A percentile compares a stretch with the other conserved stretches of the same genome.
These are phyloP conservation scores for Gadus chalcogrammus DNA, from an alignment of 2,113 vertebrate species.

Conservation along the genomic window DNA sequence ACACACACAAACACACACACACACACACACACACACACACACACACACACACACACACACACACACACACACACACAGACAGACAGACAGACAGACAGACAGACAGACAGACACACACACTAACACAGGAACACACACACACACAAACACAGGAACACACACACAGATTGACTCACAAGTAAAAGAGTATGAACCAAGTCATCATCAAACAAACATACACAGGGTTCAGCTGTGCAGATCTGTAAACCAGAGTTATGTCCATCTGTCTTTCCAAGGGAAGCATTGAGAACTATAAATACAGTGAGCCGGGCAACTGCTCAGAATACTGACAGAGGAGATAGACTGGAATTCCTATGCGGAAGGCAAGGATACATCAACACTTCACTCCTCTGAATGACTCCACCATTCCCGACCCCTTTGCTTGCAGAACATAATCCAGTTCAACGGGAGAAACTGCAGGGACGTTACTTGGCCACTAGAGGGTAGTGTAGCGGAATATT, in stretches of 20 bases:
- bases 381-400: constrained; percentile 40
- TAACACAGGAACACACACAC: constrained; percentile 1
- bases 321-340: constrained; percentile 43
- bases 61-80: constrained; percentile 3
- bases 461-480: constrained; percentile 38
- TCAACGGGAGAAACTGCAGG: constrained; percentile 5
- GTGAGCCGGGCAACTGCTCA: constrained; percentile 26
- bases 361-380: constrained; percentile 13
- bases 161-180: neutral
- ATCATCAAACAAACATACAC: too few relatives aligned
- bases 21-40: constrained; percentile 1
- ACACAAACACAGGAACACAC: neutral
- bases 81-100: too few relatives aligned
- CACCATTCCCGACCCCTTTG: constrained; percentile 8
- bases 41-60: neutral
- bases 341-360: constrained; percentile 13
- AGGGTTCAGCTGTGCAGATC: constrained; percentile 34
- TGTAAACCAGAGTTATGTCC: constrained; percentile 12
- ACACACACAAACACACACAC: neutral
- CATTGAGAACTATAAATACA: constrained; percentile 56
- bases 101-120: constrained; percentile 8
- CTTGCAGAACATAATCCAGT: constrained; percentile 9
- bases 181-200: too few relatives aligned
- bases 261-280: constrained; percentile 30
- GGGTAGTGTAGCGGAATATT: constrained; percentile 22